These are phyloP conservation scores for Poeciliopsis occidentalis DNA, from an alignment of 2,113 vertebrate species.

Conservation along the genomic window DNA sequence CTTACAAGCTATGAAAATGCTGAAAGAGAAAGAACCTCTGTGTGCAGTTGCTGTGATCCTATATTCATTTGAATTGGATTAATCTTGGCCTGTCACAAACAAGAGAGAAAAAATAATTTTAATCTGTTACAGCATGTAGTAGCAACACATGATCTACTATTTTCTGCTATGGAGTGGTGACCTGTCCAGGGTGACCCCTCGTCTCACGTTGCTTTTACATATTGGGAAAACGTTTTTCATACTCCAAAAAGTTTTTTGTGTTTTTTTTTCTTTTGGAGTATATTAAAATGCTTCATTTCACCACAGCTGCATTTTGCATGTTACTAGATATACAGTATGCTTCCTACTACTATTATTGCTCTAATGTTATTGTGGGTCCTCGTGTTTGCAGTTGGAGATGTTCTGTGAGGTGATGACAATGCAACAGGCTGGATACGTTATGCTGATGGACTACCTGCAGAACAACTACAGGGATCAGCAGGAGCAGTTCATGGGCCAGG, in stretches of 20 bases:
- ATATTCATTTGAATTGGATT: neutral
- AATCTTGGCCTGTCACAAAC: no score
- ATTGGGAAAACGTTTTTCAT: no score
- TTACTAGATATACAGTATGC: neutral
- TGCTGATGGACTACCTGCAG: conserved; percentile 98
- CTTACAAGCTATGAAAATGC: neutral
- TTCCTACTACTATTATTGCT: neutral
- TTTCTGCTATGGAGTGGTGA: no score
- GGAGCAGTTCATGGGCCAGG: conserved; percentile 89
- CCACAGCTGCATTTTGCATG: neutral
- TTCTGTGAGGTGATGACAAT: conserved; percentile 99
- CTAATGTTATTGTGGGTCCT: neutral
- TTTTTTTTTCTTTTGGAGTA: no score
- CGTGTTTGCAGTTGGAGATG: conserved; percentile 83
- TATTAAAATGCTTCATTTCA: neutral
- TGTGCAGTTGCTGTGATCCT: neutral
- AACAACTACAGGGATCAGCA: conserved; percentile 96
- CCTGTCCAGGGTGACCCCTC: no score
- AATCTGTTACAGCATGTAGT: no score
- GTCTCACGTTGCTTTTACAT: no score
- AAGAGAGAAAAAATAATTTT: no score
- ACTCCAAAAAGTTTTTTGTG: no score
- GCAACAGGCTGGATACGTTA: conserved; percentile 95
- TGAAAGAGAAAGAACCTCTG: neutral
- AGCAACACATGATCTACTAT: no score